These are phyloP conservation scores for Pseudochaenichthys georgianus DNA, from an alignment of 2,797 vertebrate genomes.

Conservation along the genomic window DNA sequence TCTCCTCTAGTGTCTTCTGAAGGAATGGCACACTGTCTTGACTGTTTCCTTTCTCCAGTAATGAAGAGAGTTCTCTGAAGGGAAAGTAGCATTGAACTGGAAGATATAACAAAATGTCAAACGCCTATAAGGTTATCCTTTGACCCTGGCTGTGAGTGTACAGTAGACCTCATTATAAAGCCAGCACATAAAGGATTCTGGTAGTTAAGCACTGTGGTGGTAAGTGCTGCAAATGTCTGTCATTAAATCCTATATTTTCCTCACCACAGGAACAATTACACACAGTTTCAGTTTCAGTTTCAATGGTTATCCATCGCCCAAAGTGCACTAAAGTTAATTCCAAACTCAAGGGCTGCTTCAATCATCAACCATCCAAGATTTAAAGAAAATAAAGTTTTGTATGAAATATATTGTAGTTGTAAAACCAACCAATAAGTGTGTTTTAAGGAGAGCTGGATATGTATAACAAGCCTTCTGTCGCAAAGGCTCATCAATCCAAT, in stretches of 20 bases:
- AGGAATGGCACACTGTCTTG: conserved; percentile 2
- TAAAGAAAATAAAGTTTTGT: neutral
- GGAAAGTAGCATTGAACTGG: neutral
- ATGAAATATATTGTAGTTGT: neutral
- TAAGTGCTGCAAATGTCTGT: neutral
- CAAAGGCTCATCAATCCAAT: neutral
- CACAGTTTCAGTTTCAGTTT: conserved; percentile 11
- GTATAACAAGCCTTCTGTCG: neutral
- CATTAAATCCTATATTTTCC: conserved; percentile 10
- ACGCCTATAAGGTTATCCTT: neutral
- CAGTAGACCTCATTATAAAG: conserved; percentile 3
- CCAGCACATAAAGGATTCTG: neutral
- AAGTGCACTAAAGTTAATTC: neutral
- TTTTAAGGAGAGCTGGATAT: neutral
- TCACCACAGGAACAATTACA: neutral
- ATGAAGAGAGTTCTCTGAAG: neutral
- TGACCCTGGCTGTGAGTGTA: neutral
- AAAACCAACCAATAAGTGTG: neutral
- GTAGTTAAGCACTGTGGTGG: neutral
- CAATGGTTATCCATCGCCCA: neutral
- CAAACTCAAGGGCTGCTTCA: neutral
- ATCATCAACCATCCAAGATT: neutral
- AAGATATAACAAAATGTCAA: conserved; percentile 19
- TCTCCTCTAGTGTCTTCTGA: conserved; percentile 10
- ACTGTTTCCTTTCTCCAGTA: conserved; percentile 1